A percentile compares a stretch with the other conserved stretches of the same genome.
phyloP scores from a whole-genome alignment of 2,797 vertebrate species.

The Peromyscus nudipes region DNA sequence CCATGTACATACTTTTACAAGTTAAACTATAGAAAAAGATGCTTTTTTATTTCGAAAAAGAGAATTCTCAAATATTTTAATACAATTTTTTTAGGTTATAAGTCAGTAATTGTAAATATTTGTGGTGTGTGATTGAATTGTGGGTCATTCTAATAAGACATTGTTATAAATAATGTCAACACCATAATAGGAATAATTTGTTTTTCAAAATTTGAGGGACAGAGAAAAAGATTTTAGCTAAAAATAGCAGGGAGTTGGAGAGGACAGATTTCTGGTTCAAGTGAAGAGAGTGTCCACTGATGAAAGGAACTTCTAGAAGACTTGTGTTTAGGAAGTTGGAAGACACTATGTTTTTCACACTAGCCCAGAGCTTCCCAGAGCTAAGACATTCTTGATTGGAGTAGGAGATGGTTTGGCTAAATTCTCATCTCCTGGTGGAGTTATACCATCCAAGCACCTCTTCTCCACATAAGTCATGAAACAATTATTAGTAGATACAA shows the following conservation, averaged over 20 bases:
- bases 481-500: background rate
- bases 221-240: background rate
- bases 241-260: no score
- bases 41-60: background rate
- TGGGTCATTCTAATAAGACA: background rate
- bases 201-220: background rate
- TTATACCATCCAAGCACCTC: no score
- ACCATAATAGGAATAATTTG: background rate
- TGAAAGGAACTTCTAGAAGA: background rate
- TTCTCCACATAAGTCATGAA: background rate
- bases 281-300: background rate
- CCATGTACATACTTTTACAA: background rate
- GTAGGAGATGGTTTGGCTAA: fast-evolving
- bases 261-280: background rate
- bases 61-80: background rate
- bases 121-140: background rate
- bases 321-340: background rate
- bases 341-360: background rate
- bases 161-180: background rate
- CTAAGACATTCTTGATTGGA: background rate
- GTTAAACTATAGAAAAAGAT: background rate
- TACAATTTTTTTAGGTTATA: background rate
- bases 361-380: background rate
- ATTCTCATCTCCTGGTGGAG: fast-evolving
- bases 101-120: background rate